Evolutionary conservation across 2,888 invertebrate genomes (phyloP).

Genomic region (Parnassius apollo): DNA sequence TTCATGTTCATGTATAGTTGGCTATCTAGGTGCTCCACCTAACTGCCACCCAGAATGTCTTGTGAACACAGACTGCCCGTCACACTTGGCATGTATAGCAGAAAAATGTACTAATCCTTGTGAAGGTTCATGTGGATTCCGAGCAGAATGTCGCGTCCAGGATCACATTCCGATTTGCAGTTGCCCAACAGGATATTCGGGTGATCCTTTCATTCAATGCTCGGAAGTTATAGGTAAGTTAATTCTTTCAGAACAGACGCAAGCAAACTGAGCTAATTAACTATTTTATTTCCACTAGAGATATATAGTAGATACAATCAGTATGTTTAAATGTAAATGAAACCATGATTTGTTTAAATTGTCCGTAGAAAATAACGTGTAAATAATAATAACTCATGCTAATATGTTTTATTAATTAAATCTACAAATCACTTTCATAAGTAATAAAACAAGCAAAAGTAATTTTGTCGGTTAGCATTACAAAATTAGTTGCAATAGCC

Average conservation of each 20-base stretch:
- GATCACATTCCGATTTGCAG: constrained; percentile 92
- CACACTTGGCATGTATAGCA: constrained; percentile 89
- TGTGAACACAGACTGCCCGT: constrained; percentile 90
- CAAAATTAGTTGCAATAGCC: no score
- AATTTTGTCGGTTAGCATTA: no score
- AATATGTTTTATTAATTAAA: no score
- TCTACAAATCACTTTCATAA: no score
- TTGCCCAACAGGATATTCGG: constrained; percentile 86
- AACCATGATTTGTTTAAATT: no score
- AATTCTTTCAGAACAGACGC: constrained; percentile 12
- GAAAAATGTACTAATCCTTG: constrained; percentile 92
- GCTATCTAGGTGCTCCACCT: constrained; percentile 88
- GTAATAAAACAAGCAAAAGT: no score
- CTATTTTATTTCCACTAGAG: no score
- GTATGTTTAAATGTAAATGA: no score
- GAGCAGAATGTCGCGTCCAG: constrained; percentile 88
- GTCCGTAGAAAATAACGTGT: no score
- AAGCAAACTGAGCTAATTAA: no score
- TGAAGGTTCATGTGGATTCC: constrained; percentile 89
- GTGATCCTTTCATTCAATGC: constrained; percentile 90
- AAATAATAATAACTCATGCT: no score
- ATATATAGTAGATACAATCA: no score
- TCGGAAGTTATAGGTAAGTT: constrained; percentile 73
- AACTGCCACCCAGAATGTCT: constrained; percentile 92
- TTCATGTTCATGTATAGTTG: constrained; percentile 88